Evolutionary conservation across 2,888 invertebrate species (phyloP), one percentile per base, ranked within the genome.

Genomic region (Morpho achilles): DNA sequence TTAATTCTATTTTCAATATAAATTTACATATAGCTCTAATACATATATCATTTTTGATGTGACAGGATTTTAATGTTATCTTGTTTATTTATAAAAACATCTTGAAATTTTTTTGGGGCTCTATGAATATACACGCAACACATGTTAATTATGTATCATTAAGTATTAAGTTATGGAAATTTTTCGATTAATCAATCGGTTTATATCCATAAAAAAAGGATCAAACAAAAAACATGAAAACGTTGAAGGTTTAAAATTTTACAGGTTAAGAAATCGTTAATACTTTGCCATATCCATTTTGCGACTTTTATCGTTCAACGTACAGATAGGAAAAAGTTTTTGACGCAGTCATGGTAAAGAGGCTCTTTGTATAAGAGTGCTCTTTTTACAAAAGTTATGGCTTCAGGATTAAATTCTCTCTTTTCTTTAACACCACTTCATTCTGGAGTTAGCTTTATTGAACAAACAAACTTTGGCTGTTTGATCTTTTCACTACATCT

Each of bases 351-450:
- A 86, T 77, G 83, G 75, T 73, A 77, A 74, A 74, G 74, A 76
- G 76, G 72, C 73, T 72, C 75, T 76, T 79, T 79, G 75, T 80
- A 76, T 79, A 76, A 79, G 73, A 79, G 79, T 78, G 75, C 77
- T 84, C 81, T 84, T 85, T 83, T 79, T 74, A 75, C 74, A 75
- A 79, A 87, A 87, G 82, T 87, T 87, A 82, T 76, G 72, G 76
- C 76, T 71, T 74, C 74, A 72, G 85, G 82, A 87, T 87, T 84
- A 83, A 85, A 86, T 84, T 84, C 78, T 84, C 78, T 71, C 76
- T 76, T 78, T 80, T 79, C 75, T 74, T 78, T 77, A 77, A 76
- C 79, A 79, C 79, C 79, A 75, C 64, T 69, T 64, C 67, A 64
- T 69, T 67, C 69, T 72, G 55, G 75, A 69, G 62, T 66, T 67